phyloP scores from a whole-genome alignment of 2,888 invertebrate species.

The Drosophila austrosaltans region DNA sequence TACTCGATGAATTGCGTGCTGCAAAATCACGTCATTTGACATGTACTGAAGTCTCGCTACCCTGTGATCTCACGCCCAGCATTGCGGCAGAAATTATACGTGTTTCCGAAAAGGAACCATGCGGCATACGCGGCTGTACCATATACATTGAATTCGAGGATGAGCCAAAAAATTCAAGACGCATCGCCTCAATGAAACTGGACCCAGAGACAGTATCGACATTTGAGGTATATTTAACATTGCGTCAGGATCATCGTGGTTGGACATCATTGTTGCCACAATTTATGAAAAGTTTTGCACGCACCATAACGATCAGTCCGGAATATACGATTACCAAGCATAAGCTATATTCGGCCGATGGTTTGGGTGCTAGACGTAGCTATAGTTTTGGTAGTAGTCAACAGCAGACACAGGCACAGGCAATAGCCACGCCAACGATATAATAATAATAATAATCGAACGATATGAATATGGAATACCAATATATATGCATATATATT shows the following conservation, averaged over 20 bases:
- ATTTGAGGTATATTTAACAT: conserved; percentile 79
- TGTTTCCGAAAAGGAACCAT: conserved; percentile 80
- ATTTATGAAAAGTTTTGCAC: conserved; percentile 80
- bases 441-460: conserved; percentile 33
- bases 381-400: conserved; percentile 72
- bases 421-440: conserved; percentile 70
- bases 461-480: neutral
- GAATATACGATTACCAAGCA: conserved; percentile 81
- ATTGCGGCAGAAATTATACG: conserved; percentile 81
- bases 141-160: conserved; percentile 81
- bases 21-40: conserved; percentile 80
- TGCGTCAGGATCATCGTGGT: conserved; percentile 81
- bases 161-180: conserved; percentile 79
- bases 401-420: conserved; percentile 39
- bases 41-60: conserved; percentile 81
- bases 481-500: neutral
- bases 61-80: conserved; percentile 81
- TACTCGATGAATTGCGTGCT: conserved; percentile 79
- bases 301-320: conserved; percentile 81
- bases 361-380: conserved; percentile 63
- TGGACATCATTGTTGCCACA: conserved; percentile 80
- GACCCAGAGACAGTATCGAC: conserved; percentile 81
- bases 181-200: conserved; percentile 78
- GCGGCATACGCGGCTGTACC: conserved; percentile 81
- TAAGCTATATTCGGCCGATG: conserved; percentile 76